phyloP scores from a whole-genome alignment of 2,113 vertebrate genomes.

The Chaetodon trifascialis region DNA sequence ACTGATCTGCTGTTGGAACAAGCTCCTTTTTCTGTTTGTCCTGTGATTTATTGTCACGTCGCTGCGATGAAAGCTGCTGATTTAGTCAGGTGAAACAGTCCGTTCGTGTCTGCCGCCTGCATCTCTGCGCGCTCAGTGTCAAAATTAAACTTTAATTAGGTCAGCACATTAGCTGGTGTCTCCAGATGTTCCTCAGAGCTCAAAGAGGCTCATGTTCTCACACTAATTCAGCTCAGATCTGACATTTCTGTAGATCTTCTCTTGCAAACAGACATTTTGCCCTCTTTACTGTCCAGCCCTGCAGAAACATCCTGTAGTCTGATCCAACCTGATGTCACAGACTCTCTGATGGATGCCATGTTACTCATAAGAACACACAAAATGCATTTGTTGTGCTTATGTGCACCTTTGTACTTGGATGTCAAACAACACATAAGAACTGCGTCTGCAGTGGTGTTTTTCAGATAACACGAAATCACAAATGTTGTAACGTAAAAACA shows the following conservation, averaged over 20 bases:
- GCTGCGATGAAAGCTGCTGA: background rate
- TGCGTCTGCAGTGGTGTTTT: background rate
- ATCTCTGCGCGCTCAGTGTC: background rate
- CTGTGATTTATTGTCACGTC: background rate
- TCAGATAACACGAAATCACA: background rate
- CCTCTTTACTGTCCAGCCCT: background rate
- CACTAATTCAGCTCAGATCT: background rate
- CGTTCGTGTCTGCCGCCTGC: fast-evolving
- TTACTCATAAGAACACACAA: background rate
- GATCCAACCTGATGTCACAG: background rate
- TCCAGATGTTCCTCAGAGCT: background rate
- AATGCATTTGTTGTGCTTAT: background rate
- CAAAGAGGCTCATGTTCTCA: no score
- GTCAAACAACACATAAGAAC: background rate
- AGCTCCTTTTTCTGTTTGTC: background rate
- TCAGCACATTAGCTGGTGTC: background rate
- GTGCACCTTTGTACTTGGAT: background rate
- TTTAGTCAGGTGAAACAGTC: background rate
- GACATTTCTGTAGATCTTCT: background rate
- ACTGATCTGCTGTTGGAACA: background rate
- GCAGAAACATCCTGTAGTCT: background rate
- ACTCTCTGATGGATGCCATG: background rate
- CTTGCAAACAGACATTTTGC: background rate
- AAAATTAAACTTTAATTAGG: background rate
- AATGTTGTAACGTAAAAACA: background rate